phyloP scores from a whole-genome alignment of 2,113 vertebrate genomes.

The Azemiops feae region DNA sequence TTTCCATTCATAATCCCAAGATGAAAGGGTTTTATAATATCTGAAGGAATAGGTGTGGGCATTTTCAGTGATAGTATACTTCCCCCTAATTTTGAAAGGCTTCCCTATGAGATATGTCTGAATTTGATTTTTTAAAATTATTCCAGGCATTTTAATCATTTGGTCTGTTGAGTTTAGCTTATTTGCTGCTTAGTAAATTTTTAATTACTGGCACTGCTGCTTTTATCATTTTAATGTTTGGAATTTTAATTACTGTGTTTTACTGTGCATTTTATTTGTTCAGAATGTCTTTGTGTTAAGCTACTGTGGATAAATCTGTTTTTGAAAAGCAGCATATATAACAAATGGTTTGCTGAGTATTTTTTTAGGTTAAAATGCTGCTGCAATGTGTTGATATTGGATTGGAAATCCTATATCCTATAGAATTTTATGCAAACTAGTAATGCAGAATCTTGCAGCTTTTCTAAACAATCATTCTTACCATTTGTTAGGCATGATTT shows the following conservation, averaged over 20 bases:
- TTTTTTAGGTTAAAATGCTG: not conserved
- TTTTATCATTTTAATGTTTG: not conserved
- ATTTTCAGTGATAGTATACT: not conserved
- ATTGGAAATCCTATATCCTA: not conserved
- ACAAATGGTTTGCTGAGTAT: not conserved
- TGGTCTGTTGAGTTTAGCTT: not conserved
- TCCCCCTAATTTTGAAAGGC: not conserved
- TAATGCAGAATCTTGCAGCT: not conserved
- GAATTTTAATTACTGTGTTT: not conserved
- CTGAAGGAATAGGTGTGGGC: not conserved
- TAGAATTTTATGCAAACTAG: not conserved
- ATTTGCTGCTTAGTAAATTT: not conserved
- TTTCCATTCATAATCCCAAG: not conserved
- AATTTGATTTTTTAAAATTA: not conserved
- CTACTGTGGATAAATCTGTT: not conserved
- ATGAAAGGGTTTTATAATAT: not conserved
- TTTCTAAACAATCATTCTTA: not conserved
- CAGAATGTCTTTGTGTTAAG: not conserved
- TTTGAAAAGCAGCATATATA: not conserved
- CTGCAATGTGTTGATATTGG: not conserved
- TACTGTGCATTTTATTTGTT: not conserved
- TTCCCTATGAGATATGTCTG: not conserved
- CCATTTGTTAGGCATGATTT: not conserved
- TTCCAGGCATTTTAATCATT: not conserved
- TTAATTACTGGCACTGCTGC: not conserved